Evolutionary conservation across 2,113 vertebrate species (phyloP).

Genomic region (Elachura formosa): DNA sequence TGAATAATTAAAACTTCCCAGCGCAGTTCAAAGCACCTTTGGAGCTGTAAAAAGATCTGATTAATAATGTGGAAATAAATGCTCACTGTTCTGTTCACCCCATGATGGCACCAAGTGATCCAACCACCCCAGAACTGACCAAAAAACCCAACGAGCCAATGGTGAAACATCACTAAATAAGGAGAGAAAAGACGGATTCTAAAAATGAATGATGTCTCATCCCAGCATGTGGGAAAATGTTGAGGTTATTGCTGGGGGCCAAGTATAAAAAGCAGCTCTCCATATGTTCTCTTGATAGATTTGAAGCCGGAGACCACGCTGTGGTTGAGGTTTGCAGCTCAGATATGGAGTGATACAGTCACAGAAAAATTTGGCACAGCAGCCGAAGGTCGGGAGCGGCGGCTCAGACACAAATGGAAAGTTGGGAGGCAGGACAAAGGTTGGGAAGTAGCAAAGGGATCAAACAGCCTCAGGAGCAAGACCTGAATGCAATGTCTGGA

Average conservation of each 20-base stretch:
- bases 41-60: not conserved
- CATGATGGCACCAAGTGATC: accelerated
- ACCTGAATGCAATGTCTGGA: accelerated
- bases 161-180: not conserved
- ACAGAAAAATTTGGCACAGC: not conserved
- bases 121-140: not conserved
- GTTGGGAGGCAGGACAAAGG: not conserved
- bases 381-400: not conserved
- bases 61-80: not conserved
- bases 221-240: not conserved
- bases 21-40: not conserved
- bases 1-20: not conserved
- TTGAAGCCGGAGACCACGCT: not conserved
- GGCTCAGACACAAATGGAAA: not conserved
- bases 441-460: not conserved
- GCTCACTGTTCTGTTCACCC: not conserved
- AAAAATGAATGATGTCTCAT: not conserved
- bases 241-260: slow-evolving; percentile 13
- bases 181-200: not conserved
- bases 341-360: slow-evolving; percentile 21
- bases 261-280: slow-evolving; percentile 3
- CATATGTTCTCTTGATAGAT: not conserved
- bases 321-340: slow-evolving; percentile 33
- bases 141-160: not conserved
- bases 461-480: not conserved